phyloP scores from a whole-genome alignment of 2,888 invertebrate species.

The Linhomoeus sp. region DNA sequence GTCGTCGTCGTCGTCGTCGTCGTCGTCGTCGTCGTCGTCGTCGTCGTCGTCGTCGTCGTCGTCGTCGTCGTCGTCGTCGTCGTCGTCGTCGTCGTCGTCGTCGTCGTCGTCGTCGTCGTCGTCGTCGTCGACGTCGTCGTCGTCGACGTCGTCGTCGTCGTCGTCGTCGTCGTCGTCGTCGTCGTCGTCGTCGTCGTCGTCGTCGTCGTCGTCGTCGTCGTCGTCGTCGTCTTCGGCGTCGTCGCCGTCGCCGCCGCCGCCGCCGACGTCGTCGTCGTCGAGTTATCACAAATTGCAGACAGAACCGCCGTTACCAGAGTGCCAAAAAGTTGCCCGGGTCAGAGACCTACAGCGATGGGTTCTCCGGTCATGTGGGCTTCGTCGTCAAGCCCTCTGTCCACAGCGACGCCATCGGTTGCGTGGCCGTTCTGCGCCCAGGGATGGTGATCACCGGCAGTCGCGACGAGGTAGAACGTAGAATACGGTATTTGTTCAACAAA shows the following conservation, averaged over 20 bases:
- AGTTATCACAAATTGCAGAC: too few species aligned
- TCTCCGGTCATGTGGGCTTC: too few species aligned
- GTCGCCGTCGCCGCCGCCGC: too few species aligned
- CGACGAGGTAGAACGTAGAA: constrained; percentile 17
- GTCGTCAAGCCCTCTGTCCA: constrained; percentile 10
- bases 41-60: background rate
- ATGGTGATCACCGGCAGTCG: constrained; percentile 18
- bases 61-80: background rate
- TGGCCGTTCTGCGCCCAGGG: constrained; percentile 17
- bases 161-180: background rate
- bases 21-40: background rate
- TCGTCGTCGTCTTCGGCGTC: too few species aligned
- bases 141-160: background rate
- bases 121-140: background rate
- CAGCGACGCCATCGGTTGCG: constrained; percentile 14
- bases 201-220: background rate
- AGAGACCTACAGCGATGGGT: too few species aligned
- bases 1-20: background rate
- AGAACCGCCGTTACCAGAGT: too few species aligned
- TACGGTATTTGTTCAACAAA: too few species aligned
- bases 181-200: background rate
- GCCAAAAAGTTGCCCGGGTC: too few species aligned
- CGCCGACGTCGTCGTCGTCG: background rate
- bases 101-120: background rate
- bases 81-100: background rate